phyloP scores from a whole-genome alignment of 1,140 invertebrate species.

The Parasteatoda tepidariorum region DNA sequence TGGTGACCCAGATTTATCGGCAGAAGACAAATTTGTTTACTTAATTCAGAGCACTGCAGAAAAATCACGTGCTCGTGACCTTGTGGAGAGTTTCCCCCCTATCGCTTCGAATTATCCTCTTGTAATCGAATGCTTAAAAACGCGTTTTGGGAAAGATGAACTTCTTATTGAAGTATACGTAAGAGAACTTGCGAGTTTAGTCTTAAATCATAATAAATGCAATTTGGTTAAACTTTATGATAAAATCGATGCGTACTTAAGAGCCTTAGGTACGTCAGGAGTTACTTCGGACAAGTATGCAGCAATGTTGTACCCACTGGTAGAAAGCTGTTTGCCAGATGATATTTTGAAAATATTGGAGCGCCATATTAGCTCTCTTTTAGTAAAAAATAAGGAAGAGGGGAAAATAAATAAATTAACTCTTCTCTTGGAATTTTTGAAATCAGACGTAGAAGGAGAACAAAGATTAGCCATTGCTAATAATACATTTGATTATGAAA shows the following conservation, averaged over 20 bases:
- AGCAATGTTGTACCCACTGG: not conserved
- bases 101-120: slow-evolving; percentile 57
- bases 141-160: slow-evolving; percentile 57
- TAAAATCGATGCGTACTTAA: not conserved
- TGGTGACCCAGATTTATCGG: not conserved
- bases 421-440: not conserved
- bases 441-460: not conserved
- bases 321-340: not conserved
- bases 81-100: slow-evolving; percentile 62
- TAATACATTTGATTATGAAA: not conserved
- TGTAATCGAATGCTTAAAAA: slow-evolving; percentile 56
- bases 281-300: not conserved
- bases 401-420: not conserved
- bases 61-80: not conserved
- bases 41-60: not conserved
- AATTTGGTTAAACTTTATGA: not conserved
- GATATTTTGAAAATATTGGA: slow-evolving; percentile 7
- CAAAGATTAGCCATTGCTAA: slow-evolving; percentile 3
- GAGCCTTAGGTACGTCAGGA: not conserved
- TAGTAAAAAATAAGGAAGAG: not conserved
- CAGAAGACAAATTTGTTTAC: slow-evolving; percentile 17
- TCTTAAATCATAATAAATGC: not conserved
- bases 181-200: not conserved
- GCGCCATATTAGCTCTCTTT: not conserved
- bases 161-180: slow-evolving; percentile 59